Conservation (phyloP, 2,113 vertebrate species). For the Colius striatus region DNA sequence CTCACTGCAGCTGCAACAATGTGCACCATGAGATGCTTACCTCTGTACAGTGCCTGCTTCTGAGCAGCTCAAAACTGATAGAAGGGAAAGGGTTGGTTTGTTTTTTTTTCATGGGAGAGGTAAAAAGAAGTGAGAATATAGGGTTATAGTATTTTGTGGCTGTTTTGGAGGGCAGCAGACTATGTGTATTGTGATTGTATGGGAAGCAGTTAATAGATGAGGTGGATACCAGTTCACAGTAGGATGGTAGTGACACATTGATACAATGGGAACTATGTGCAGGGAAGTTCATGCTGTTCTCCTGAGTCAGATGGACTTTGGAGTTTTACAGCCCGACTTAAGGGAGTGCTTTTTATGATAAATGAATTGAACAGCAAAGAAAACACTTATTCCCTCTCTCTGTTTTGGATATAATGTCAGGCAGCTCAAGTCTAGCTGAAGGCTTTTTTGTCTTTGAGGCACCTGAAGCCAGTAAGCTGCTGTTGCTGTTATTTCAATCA, state of each 20-base stretch:
- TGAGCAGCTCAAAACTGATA: neutral
- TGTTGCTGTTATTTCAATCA: neutral
- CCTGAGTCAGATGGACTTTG: neutral
- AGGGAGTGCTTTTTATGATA: neutral
- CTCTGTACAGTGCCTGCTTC: neutral
- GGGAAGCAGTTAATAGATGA: neutral
- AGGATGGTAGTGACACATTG: neutral
- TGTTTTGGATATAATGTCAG: neutral
- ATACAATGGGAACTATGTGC: too few relatives aligned
- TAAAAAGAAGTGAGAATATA: neutral
- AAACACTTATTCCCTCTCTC: neutral
- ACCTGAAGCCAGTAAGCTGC: neutral
- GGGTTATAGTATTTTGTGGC: neutral
- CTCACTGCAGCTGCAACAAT: fast-evolving
- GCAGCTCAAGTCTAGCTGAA: neutral
- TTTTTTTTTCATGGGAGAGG: neutral
- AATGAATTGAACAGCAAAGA: neutral
- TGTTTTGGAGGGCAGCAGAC: neutral
- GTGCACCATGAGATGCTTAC: fast-evolving
- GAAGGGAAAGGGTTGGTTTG: neutral
- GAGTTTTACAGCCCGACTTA: neutral
- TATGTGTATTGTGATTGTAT: neutral
- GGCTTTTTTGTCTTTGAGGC: neutral
- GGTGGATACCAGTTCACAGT: neutral
- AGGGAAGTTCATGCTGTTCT: neutral